Base-by-base conservation (phyloP, 23 tunicate genomes). In the Botrylloides violaceus region DNA sequence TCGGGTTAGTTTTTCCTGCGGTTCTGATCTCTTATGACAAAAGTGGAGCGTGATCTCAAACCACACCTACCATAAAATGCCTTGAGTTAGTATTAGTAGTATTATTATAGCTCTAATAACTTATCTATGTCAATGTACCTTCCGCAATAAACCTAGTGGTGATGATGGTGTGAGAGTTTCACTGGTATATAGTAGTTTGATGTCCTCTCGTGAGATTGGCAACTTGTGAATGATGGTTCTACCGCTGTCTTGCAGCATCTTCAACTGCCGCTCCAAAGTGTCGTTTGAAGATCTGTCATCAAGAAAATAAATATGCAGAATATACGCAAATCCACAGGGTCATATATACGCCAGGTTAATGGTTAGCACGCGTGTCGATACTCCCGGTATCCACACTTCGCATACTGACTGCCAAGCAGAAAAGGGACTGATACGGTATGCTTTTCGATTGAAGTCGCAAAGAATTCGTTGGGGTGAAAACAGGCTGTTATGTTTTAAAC, bases 41-140 rank as follows among this genome's bases (percentile, higher is more conserved):
- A 92, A 92, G 50, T 92, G 98, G 12, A 92, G 80, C 34, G 98
- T 92, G 70, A 92, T 70, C 58, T 92, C 98, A 38, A 92, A 92
- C 98, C 98, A 92, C 18, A 92, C 98, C 98, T 92, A 66, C 2
- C 33, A 71, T 49, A 74, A 62, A 62, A 48, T 0, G n/a, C n/a
- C n/a, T n/a, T n/a, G n/a, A n/a, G n/a, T n/a, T n/a, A n/a, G n/a
- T n/a, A n/a, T n/a, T n/a, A n/a, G n/a, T n/a, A n/a, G n/a, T n/a
- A n/a, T n/a, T n/a, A n/a, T n/a, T n/a, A n/a, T n/a, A n/a, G n/a
- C n/a, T n/a, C n/a, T n/a, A n/a, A n/a, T n/a, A n/a, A n/a, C n/a
- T n/a, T n/a, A n/a, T n/a, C n/a, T n/a, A n/a, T n/a, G n/a, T n/a
- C n/a, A n/a, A n/a, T n/a, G n/a, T 36, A 88, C 96, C 87, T 92